These are phyloP conservation scores for Coelopa frigida DNA, from an alignment of 1,140 invertebrate genomes.

Conservation along the genomic window DNA sequence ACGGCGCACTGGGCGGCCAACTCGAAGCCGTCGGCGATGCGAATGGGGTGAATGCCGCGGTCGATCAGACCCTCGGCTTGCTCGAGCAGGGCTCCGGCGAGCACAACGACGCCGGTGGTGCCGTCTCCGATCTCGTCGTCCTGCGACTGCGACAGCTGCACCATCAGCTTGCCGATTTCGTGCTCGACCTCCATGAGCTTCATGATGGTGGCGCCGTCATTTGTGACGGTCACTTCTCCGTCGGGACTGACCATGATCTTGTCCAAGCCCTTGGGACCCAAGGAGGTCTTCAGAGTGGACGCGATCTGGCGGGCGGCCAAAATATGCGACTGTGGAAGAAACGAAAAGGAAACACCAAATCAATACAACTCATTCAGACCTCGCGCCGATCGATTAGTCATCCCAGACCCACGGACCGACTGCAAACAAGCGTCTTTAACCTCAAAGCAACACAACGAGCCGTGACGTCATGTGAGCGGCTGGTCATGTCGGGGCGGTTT, in stretches of 20 bases:
- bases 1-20: constrained; percentile 88
- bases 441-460: constrained; percentile 9
- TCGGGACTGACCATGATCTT: constrained; percentile 97
- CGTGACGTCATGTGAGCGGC: too few relatives aligned
- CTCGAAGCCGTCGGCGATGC: constrained; percentile 98
- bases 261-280: constrained; percentile 95
- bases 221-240: constrained; percentile 96
- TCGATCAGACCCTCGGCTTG: constrained; percentile 90
- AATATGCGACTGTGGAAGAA: constrained; percentile 88
- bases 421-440: constrained; percentile 12
- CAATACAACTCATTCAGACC: too few relatives aligned
- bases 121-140: constrained; percentile 99
- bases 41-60: constrained; percentile 96
- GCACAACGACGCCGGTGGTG: constrained; percentile 94
- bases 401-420: not conserved
- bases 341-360: not conserved
- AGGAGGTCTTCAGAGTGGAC: constrained; percentile 81
- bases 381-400: too few relatives aligned
- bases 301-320: constrained; percentile 88
- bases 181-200: constrained; percentile 99
- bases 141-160: constrained; percentile 96
- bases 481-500: too few relatives aligned
- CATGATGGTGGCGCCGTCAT: constrained; percentile 99
- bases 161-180: constrained; percentile 96
- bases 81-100: constrained; percentile 83